Evolutionary conservation across 2,797 vertebrate species (phyloP).

Genomic region (Malacoraja senta): DNA sequence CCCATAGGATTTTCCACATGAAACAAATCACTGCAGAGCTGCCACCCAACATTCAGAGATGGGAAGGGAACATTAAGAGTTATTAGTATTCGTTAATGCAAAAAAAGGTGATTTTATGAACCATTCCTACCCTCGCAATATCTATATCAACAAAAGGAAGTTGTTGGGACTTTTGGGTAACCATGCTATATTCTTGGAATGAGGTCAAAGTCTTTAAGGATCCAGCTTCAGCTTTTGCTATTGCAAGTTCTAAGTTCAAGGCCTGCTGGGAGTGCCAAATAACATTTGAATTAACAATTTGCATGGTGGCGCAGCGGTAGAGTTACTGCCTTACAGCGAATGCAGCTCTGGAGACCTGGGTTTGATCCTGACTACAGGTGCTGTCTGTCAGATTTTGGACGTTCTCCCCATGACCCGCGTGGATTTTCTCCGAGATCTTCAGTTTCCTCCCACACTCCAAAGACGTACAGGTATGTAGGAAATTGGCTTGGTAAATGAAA

Average conservation of each 20-base stretch:
- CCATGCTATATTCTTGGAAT: background rate
- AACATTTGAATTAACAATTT: background rate
- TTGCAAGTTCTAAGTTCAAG: background rate
- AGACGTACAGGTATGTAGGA: no score
- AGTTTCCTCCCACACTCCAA: no score
- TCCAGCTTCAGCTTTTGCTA: background rate
- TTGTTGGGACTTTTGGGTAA: background rate
- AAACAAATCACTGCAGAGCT: background rate
- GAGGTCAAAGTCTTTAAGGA: background rate
- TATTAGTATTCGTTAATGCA: background rate
- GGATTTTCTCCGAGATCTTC: no score
- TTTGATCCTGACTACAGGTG: no score
- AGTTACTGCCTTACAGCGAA: no score
- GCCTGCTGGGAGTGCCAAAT: background rate
- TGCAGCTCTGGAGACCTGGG: no score
- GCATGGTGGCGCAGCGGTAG: no score
- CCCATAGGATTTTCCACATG: background rate
- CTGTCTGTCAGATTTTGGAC: no score
- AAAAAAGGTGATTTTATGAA: background rate
- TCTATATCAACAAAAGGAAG: background rate
- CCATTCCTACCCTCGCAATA: background rate
- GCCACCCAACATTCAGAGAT: background rate
- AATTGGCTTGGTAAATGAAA: no score
- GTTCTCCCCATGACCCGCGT: no score
- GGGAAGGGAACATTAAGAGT: background rate